These are phyloP conservation scores for Rutpela maculata DNA, from an alignment of 2,888 invertebrate genomes.

Conservation along the genomic window DNA sequence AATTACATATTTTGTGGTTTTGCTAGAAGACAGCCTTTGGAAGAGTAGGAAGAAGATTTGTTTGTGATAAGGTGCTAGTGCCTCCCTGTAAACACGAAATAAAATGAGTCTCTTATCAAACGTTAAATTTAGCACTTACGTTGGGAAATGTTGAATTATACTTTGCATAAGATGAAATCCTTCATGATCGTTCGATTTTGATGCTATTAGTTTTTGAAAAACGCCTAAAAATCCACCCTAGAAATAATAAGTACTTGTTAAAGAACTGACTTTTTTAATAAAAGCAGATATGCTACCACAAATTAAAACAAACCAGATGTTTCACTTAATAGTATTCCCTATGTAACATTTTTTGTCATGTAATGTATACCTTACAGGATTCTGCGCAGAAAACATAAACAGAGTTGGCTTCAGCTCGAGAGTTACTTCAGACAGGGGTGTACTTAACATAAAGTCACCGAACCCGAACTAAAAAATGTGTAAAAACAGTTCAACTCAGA, in stretches of 20 bases:
- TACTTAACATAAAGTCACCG: too few species aligned
- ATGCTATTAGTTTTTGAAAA: constrained; percentile 97
- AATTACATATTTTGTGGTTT: constrained; percentile 96
- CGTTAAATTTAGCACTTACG: constrained; percentile 76
- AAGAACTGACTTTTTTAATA: not conserved
- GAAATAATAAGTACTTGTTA: constrained; percentile 42
- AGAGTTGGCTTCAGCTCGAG: too few species aligned
- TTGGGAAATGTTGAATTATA: constrained; percentile 88
- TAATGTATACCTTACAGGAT: too few species aligned
- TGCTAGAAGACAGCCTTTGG: constrained; percentile 92
- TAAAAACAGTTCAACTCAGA: too few species aligned
- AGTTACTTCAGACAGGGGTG: too few species aligned
- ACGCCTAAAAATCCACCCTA: constrained; percentile 91
- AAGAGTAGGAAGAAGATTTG: constrained; percentile 95
- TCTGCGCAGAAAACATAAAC: too few species aligned
- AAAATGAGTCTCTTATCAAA: not conserved
- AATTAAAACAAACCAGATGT: too few species aligned
- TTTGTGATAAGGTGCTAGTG: constrained; percentile 85
- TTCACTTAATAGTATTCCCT: too few species aligned
- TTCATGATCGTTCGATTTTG: constrained; percentile 96
- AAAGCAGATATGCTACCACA: not conserved
- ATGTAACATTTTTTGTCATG: too few species aligned
- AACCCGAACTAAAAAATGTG: too few species aligned
- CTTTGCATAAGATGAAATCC: constrained; percentile 94
- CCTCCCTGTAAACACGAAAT: constrained; percentile 76